These are phyloP conservation scores for Australoheros facetus DNA, from an alignment of 2,797 vertebrate species.

Conservation along the genomic window DNA sequence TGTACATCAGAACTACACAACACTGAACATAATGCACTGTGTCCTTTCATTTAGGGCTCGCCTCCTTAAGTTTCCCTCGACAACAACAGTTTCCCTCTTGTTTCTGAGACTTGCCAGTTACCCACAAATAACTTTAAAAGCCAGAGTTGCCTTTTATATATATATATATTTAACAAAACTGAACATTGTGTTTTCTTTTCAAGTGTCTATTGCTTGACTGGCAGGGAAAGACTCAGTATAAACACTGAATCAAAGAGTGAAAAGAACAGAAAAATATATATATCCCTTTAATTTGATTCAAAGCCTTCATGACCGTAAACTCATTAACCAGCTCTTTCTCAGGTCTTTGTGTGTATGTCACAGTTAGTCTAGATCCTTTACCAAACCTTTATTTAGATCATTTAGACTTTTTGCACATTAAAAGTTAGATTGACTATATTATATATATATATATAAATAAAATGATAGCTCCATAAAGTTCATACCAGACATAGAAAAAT, in stretches of 20 bases:
- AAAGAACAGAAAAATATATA: background rate
- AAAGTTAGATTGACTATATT: background rate
- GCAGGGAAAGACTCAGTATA: slow-evolving; percentile 4
- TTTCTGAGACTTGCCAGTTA: slow-evolving; percentile 4
- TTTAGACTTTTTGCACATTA: background rate
- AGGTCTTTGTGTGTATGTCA: slow-evolving; percentile 70
- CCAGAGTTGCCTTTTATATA: background rate
- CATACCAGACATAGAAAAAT: slow-evolving; percentile 67
- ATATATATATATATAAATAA: too few relatives aligned
- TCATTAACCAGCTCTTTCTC: slow-evolving; percentile 26
- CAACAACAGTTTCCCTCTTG: slow-evolving; percentile 9
- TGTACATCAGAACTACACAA: slow-evolving; percentile 72
- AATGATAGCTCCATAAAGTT: slow-evolving; percentile 27
- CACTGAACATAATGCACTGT: slow-evolving; percentile 68
- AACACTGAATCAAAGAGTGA: background rate
- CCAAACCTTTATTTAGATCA: background rate
- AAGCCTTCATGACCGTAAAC: slow-evolving; percentile 35
- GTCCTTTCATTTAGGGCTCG: slow-evolving; percentile 30
- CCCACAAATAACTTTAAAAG: background rate
- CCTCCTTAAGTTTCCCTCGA: slow-evolving; percentile 17
- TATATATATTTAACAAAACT: background rate
- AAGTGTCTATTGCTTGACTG: background rate
- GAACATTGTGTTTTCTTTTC: background rate
- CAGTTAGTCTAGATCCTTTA: slow-evolving; percentile 79
- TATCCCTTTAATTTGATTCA: background rate